Conservation (phyloP, 2,113 vertebrate species). For the Gracilinanus agilis region DNA sequence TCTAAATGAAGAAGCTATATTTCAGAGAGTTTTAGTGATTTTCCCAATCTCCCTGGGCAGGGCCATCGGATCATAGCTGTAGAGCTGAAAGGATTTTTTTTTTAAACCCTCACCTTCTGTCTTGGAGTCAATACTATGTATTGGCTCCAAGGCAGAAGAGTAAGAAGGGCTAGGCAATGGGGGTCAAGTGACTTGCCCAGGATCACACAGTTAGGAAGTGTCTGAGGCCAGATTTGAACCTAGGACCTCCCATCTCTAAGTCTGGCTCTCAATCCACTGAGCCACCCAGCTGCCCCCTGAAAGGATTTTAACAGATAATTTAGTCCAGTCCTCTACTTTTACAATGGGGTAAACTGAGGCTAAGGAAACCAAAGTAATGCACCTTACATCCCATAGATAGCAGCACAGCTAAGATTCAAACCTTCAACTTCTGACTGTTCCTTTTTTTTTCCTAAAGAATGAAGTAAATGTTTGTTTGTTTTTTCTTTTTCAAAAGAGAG, state of each 20-base stretch:
- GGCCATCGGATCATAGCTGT: background rate
- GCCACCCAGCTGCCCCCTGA: no score
- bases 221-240: no score
- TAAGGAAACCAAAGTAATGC: background rate
- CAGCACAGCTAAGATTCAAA: background rate
- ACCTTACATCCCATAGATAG: background rate
- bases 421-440: background rate
- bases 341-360: background rate
- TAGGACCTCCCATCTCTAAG: no score
- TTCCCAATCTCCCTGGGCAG: background rate
- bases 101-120: no score
- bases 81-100: background rate
- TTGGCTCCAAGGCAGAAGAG: no score
- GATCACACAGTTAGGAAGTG: no score
- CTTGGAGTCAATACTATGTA: no score
- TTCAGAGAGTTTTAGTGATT: background rate
- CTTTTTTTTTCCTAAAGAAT: background rate
- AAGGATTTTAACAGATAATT: background rate
- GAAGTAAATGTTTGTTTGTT: background rate
- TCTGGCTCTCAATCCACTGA: no score
- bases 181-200: no score
- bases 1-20: background rate
- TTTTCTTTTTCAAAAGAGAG: background rate
- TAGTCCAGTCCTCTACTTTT: background rate
- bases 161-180: no score